phyloP scores from a whole-genome alignment of 1,140 invertebrate species.

The Sinella curviseta region DNA sequence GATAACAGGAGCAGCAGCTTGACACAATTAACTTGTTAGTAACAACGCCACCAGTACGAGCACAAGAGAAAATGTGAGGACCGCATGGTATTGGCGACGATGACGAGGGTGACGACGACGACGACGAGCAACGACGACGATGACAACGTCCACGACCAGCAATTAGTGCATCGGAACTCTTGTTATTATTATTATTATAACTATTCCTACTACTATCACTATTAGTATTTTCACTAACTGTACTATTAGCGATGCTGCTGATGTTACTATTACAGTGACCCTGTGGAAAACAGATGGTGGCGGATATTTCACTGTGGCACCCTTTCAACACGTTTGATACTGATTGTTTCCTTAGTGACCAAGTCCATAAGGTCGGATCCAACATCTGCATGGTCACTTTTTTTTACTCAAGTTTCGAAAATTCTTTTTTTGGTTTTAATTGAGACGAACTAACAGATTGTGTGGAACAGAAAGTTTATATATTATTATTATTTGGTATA shows the following conservation, averaged over 20 bases:
- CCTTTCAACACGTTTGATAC: background rate
- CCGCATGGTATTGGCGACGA: background rate
- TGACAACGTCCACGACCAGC: background rate
- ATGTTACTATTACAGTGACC: background rate
- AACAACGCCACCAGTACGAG: background rate
- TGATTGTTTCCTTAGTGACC: background rate
- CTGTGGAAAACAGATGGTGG: background rate
- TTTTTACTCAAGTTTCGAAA: too few species aligned
- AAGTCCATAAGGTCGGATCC: conserved; percentile 1
- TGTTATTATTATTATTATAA: background rate
- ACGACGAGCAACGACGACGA: background rate
- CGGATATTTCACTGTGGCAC: background rate
- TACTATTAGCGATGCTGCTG: too few species aligned
- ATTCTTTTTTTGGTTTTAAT: too few species aligned
- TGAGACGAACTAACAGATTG: too few species aligned
- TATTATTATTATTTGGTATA: too few species aligned
- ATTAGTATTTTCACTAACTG: too few species aligned
- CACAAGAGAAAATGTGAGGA: background rate
- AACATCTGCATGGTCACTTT: conserved; percentile 12
- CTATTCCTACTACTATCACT: background rate
- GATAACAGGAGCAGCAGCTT: background rate
- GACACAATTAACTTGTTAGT: background rate
- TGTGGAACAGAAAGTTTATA: too few species aligned
- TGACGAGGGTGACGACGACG: background rate
- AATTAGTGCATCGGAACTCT: background rate